Evolutionary conservation across 1,140 invertebrate species (phyloP), one percentile per base, ranked within the genome.

Genomic region (Carcinoscorpius rotundicauda): DNA sequence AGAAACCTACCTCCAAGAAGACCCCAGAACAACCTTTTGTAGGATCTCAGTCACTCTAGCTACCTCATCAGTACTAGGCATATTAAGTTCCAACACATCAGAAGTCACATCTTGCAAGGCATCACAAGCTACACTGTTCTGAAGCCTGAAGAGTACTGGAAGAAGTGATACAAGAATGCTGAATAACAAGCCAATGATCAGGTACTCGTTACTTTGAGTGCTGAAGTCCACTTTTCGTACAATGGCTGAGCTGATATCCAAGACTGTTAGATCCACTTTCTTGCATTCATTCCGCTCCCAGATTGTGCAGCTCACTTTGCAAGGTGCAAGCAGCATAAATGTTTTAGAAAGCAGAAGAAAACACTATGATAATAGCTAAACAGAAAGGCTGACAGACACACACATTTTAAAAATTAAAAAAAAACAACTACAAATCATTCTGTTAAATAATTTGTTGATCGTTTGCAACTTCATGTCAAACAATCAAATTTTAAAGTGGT

Each of bases 191-290:
- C 77, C 78, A 62, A 79, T 76, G 55, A 75, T 66, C 11, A 93
- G 85, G 75, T 91, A 93, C 78, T 91, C 88, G 69, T 85, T 85
- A 70, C 83, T 86, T 70, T 91, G 87, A 48, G 86, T 84, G 76
- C 88, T 85, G 11, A 84, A 82, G 77, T 96, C 93, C 3, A 95
- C 93, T 73, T 86, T 73, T 82, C 78, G 85, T 66, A 97, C 95
- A 70, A 97, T 94, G 49, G 86, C 87, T 71, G 91, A 93, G 73
- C 91, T 93, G 68, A 97, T 95, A 76, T 97, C 93, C 56, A 97
- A 78, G 3, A 93, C 91, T 1, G 91, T 92, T 62, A 97, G 80
- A 74, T 96, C 91, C 0, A 89, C 90, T 76, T 96, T 95, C 73
- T 95, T 89, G 49, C 89, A 85, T 70, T 93, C 89, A 11, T 85